Evolutionary conservation across 2,888 invertebrate genomes (phyloP).

Genomic region (Thysanoteuthis rhombus): DNA sequence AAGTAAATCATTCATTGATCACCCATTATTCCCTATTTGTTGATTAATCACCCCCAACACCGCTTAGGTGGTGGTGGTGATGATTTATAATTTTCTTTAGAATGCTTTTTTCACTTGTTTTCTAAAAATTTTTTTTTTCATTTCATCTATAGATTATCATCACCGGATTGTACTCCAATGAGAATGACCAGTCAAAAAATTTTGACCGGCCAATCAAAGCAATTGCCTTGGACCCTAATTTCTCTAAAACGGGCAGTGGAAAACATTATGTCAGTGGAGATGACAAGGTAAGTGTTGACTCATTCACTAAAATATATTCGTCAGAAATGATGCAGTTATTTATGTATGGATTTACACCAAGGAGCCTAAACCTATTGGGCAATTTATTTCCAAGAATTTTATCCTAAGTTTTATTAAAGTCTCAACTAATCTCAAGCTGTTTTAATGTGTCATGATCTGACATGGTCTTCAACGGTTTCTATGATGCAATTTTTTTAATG

Average conservation of each 20-base stretch:
- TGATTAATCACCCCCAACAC: too few relatives aligned
- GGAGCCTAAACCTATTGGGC: neutral
- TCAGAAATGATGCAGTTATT: neutral
- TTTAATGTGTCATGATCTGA: too few relatives aligned
- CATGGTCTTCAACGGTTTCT: too few relatives aligned
- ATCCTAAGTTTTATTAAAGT: too few relatives aligned
- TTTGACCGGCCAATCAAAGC: constrained; percentile 86
- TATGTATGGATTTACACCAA: too few relatives aligned
- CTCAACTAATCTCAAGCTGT: too few relatives aligned
- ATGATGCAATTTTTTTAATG: too few relatives aligned
- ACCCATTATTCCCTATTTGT: too few relatives aligned
- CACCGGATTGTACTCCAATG: constrained; percentile 85
- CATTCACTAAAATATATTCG: neutral
- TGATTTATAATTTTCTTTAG: neutral
- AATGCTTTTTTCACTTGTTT: neutral
- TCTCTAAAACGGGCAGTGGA: constrained; percentile 79
- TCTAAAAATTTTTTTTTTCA: neutral
- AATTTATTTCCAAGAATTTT: too few relatives aligned
- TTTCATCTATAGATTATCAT: constrained; percentile 74
- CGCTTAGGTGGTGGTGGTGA: too few relatives aligned
- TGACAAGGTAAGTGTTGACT: constrained; percentile 67
- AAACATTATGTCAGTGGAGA: constrained; percentile 84
- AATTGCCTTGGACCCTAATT: constrained; percentile 85
- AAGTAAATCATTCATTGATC: too few relatives aligned
- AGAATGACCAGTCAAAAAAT: constrained; percentile 81